Evolutionary conservation across 2,797 vertebrate species (phyloP), one percentile per base, ranked within the genome.

Genomic region (Myotis pilosus): DNA sequence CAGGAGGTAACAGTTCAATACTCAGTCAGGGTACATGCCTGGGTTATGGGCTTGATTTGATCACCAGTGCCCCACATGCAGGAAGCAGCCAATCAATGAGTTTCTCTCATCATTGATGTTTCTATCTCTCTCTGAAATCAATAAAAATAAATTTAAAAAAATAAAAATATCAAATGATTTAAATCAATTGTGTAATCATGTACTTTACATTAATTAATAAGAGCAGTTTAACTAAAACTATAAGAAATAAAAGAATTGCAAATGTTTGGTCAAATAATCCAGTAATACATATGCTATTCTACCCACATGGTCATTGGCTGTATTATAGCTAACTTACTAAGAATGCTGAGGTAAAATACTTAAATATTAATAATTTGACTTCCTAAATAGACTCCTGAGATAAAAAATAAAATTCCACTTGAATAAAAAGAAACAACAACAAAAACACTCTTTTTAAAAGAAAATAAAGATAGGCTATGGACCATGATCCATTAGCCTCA

Each of bases 161-260:
- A 57, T 81, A 91, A 93, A 91, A 83, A 17, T 81, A 82, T 47
- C 51, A 91, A 85, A 36, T 30, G 64, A 22, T 22, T 84, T 74
- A 25, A 94, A 74, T 60, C 94, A 78, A 84, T 57, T 90, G 8
- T 38, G 2, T 5, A 95, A 72, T 69, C 28, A 71, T 76, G 23
- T 87, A 89, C 33, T 44, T 93, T 90, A 69, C 11, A 75, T 74
- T 78, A 4, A 16, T 38, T 74, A 96, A 81, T 69, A 25, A 94
- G 75, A 81, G 12, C 7, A 79, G 16, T 87, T 89, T 74, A 89
- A 91, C 71, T 87, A 33, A 16, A 87, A 62, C 33, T n/a, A 12
- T 81, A 69, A 93, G n/a, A 91, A 71, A 83, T 12, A 60, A 96
- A 79, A 30, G 0, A 47, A 57, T 87, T 94, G 12, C 28, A 90